phyloP scores from a whole-genome alignment of 2,113 vertebrate genomes.

The Zingel zingel region DNA sequence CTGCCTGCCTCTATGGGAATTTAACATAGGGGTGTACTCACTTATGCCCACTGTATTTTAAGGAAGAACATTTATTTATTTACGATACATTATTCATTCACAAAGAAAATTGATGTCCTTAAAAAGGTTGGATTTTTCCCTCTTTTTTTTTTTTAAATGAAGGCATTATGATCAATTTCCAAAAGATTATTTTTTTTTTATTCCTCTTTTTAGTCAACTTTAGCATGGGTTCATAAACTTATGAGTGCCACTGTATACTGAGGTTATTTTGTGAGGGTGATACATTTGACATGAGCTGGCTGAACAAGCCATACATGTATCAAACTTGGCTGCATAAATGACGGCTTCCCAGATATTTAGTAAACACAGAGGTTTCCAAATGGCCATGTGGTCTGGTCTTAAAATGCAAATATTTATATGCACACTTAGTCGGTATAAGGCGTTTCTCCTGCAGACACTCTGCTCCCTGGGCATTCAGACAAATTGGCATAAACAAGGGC shows the following conservation, averaged over 20 bases:
- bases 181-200: too few species aligned
- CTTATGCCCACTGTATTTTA: too few species aligned
- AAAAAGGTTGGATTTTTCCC: too few species aligned
- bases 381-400: constrained; percentile 33
- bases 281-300: constrained; percentile 8
- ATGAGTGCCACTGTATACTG: neutral
- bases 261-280: neutral
- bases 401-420: constrained; percentile 61
- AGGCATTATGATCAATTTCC: too few species aligned
- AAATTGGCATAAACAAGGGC: constrained; percentile 1
- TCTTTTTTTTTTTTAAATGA: too few species aligned
- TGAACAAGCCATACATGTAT: constrained; percentile 19
- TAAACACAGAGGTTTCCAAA: constrained; percentile 56
- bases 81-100: too few species aligned
- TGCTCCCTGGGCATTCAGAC: constrained; percentile 1
- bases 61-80: too few species aligned
- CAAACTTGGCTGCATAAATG: constrained; percentile 26
- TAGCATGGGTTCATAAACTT: too few species aligned
- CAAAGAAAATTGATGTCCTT: too few species aligned
- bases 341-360: constrained; percentile 16
- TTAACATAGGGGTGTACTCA: too few species aligned
- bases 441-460: constrained; percentile 24
- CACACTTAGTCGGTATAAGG: constrained; percentile 15
- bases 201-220: too few species aligned
- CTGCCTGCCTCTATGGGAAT: too few species aligned